These are phyloP conservation scores for Eristalis tenax DNA, from an alignment of 2,888 invertebrate species.

Conservation along the genomic window DNA sequence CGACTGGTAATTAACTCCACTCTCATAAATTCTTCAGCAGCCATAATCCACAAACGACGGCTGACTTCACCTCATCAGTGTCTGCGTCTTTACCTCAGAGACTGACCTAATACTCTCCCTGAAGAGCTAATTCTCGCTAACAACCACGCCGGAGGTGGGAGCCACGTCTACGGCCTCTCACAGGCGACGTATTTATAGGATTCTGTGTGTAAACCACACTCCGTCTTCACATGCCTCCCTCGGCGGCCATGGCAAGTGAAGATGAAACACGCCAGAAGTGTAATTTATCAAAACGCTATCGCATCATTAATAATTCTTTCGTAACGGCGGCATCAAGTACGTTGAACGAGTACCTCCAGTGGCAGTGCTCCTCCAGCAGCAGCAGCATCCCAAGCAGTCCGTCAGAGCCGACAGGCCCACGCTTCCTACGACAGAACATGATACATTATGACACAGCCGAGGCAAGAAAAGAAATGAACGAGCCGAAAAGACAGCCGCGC, in stretches of 20 bases:
- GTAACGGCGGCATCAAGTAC: conserved; percentile 3
- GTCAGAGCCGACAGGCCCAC: conserved; percentile 30
- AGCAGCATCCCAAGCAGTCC: conserved; percentile 18
- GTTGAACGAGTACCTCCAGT: neutral
- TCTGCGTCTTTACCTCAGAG: neutral
- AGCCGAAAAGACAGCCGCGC: conserved; percentile 19
- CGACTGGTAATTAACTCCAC: neutral
- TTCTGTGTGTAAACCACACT: neutral
- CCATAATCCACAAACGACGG: conserved; percentile 9
- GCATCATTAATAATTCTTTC: conserved; percentile 73
- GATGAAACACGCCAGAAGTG: conserved; percentile 52
- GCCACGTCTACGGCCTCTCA: neutral
- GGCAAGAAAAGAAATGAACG: conserved; percentile 6
- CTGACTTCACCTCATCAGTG: conserved; percentile 40
- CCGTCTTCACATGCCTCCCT: neutral
- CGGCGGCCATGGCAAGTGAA: conserved; percentile 15
- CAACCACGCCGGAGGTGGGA: neutral
- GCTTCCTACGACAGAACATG: conserved; percentile 50
- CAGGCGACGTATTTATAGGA: conserved; percentile 19
- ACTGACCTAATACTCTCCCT: conserved; percentile 27
- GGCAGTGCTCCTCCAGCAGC: conserved; percentile 7
- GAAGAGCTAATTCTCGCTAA: conserved; percentile 11
- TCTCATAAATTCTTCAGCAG: neutral
- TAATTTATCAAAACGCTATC: conserved; percentile 73
- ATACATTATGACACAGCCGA: conserved; percentile 46